A percentile compares a stretch with the other conserved stretches of the same genome.
Evolutionary conservation across 2,888 invertebrate species (phyloP).

Genomic region (Drosophila ezoana): DNA sequence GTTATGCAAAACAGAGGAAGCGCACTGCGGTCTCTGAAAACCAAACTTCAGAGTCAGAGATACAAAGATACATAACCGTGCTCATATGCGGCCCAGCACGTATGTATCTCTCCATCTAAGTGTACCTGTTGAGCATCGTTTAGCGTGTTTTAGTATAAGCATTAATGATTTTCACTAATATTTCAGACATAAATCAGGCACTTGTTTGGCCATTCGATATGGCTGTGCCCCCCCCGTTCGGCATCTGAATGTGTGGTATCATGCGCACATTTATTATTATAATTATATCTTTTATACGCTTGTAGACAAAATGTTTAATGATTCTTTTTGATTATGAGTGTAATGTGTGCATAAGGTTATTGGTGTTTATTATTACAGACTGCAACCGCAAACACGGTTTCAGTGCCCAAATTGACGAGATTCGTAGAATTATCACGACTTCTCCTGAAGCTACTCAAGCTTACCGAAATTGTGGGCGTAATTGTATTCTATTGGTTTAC

Average conservation of each 20-base stretch:
- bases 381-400: conserved; percentile 37
- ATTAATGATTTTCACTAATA: conserved; percentile 60
- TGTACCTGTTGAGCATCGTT: conserved; percentile 63
- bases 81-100: conserved; percentile 11
- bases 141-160: conserved; percentile 66
- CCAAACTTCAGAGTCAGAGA: conserved; percentile 34
- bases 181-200: conserved; percentile 55
- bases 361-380: conserved; percentile 15
- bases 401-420: conserved; percentile 5
- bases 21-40: conserved; percentile 46
- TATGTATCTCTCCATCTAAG: conserved; percentile 27
- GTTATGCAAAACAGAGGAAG: conserved; percentile 77
- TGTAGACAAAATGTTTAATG: conserved; percentile 57
- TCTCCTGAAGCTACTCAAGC: conserved; percentile 11
- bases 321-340: conserved; percentile 32
- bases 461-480: conserved; percentile 39
- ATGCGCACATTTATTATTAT: conserved; percentile 33
- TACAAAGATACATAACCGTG: conserved; percentile 32
- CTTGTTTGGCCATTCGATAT: conserved; percentile 61
- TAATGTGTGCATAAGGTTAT: conserved; percentile 23
- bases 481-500: conserved; percentile 43
- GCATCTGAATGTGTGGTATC: conserved; percentile 4
- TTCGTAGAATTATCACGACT: conserved; percentile 33
- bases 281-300: conserved; percentile 51
- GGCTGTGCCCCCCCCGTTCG: conserved; percentile 16